phyloP scores from a whole-genome alignment of 1,140 invertebrate species.

The Odontomachus brunneus region DNA sequence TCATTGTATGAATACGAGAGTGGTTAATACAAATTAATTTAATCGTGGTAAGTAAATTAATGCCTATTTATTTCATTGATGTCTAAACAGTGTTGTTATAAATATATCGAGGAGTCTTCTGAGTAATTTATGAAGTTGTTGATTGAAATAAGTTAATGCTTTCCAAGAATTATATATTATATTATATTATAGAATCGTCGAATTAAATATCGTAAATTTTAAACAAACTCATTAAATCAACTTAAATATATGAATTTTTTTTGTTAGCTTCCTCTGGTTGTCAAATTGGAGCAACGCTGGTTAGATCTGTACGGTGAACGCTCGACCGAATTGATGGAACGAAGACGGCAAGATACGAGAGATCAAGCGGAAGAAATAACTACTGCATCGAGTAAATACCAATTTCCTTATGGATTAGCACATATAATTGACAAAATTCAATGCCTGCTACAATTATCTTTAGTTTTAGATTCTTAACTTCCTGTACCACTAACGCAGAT shows the following conservation, averaged over 20 bases:
- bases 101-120: conserved; percentile 33
- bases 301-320: conserved; percentile 90
- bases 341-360: conserved; percentile 94
- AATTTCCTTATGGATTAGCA: conserved; percentile 64
- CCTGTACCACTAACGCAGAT: background rate
- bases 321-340: conserved; percentile 91
- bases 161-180: conserved; percentile 7
- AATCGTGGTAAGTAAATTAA: conserved; percentile 67
- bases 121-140: conserved; percentile 43
- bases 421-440: conserved; percentile 6
- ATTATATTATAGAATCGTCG: background rate
- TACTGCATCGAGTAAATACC: conserved; percentile 87
- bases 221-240: conserved; percentile 54
- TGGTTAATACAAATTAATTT: conserved; percentile 61
- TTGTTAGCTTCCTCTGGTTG: conserved; percentile 91
- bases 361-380: conserved; percentile 97
- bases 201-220: conserved; percentile 24
- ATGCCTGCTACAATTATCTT: background rate
- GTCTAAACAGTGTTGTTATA: conserved; percentile 28
- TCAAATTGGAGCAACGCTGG: conserved; percentile 92
- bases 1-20: conserved; percentile 56
- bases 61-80: conserved; percentile 49
- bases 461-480: background rate
- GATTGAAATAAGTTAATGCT: conserved; percentile 11
- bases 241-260: conserved; percentile 76